phyloP scores from a whole-genome alignment of 2,888 invertebrate species.

The Cantharis flavilabris region DNA sequence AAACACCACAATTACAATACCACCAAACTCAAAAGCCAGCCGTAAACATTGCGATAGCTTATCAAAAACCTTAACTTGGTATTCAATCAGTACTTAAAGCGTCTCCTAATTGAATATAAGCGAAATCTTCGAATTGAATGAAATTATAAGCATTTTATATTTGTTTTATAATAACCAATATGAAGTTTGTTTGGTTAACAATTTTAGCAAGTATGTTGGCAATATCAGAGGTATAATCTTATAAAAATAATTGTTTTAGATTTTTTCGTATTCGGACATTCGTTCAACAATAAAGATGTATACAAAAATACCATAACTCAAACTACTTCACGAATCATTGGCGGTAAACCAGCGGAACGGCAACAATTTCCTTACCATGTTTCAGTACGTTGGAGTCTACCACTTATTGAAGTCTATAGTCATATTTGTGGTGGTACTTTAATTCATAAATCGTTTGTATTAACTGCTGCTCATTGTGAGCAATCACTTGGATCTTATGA shows the following conservation, averaged over 20 bases:
- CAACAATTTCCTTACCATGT: constrained; percentile 54
- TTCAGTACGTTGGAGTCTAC: constrained; percentile 43
- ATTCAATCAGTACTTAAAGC: not conserved
- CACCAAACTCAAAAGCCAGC: not conserved
- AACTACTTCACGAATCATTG: constrained; percentile 51
- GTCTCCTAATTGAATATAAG: not conserved
- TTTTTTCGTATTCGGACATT: not conserved
- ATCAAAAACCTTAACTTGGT: not conserved
- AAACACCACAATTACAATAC: not conserved
- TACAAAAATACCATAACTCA: not conserved
- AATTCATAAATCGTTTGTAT: constrained; percentile 46
- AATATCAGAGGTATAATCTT: not conserved
- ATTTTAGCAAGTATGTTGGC: not conserved
- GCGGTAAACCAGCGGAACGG: constrained; percentile 53
- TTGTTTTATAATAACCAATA: not conserved
- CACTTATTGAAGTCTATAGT: constrained; percentile 38
- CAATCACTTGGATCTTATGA: not conserved
- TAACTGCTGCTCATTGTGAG: constrained; percentile 58
- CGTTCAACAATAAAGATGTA: not conserved
- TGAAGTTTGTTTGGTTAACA: not conserved
- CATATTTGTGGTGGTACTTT: constrained; percentile 58
- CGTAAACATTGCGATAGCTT: not conserved
- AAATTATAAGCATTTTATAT: not conserved
- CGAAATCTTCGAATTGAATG: not conserved
- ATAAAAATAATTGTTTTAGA: not conserved